Conservation (phyloP, 2,113 vertebrate genomes). For the Rhagologus leucostigma region DNA sequence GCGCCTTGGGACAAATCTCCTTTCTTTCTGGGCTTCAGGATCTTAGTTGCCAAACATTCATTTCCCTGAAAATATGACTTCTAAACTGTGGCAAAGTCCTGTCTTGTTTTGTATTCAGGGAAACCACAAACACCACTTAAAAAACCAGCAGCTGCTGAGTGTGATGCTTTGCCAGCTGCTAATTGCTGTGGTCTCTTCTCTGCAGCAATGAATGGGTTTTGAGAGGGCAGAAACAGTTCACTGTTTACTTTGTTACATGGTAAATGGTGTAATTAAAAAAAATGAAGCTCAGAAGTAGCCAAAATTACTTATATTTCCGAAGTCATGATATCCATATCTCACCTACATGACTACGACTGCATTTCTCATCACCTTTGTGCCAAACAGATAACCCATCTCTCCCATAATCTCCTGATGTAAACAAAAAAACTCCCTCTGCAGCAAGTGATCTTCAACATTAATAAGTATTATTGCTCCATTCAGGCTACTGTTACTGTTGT, state of each 20-base stretch:
- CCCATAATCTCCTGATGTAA: neutral
- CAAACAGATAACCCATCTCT: neutral
- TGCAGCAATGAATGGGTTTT: neutral
- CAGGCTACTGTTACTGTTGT: neutral
- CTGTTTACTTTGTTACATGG: neutral
- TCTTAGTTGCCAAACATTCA: neutral
- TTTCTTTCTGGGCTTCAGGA: neutral
- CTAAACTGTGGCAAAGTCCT: neutral
- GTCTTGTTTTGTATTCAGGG: neutral
- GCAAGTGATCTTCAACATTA: neutral
- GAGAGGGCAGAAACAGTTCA: neutral
- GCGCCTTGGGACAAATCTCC: neutral
- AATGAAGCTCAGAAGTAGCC: neutral
- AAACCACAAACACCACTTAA: conserved; percentile 13
- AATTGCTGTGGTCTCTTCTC: conserved; percentile 5
- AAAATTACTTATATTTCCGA: neutral
- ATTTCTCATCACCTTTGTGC: neutral
- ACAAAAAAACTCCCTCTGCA: neutral
- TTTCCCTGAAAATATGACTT: neutral
- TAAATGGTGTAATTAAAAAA: neutral
- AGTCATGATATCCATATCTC: neutral
- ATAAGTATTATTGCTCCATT: neutral
- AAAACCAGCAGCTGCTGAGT: neutral
- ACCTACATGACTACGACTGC: neutral
- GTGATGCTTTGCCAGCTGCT: neutral